phyloP scores from a whole-genome alignment of 2,113 vertebrate genomes.

The Neogobius melanostomus region DNA sequence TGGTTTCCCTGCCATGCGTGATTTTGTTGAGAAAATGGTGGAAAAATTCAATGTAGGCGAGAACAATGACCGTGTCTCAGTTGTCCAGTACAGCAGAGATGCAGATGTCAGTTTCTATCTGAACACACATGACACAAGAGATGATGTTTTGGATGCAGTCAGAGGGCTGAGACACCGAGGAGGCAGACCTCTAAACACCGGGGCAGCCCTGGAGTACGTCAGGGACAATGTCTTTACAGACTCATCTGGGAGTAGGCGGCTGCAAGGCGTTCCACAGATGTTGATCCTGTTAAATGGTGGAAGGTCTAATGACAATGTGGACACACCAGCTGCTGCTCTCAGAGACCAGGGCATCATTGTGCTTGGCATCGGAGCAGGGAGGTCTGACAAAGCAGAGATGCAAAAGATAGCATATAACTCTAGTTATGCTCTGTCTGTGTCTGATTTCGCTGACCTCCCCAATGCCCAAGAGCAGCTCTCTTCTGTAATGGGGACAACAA shows the following conservation, averaged over 20 bases:
- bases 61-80: constrained; percentile 51
- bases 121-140: constrained; percentile 37
- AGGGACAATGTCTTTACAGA: too few relatives aligned
- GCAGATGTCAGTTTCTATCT: constrained; percentile 46
- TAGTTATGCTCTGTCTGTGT: background rate
- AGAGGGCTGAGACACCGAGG: constrained; percentile 51
- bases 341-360: too few relatives aligned
- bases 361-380: too few relatives aligned
- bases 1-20: constrained; percentile 50
- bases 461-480: background rate
- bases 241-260: too few relatives aligned
- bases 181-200: constrained; percentile 45
- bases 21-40: constrained; percentile 52
- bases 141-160: constrained; percentile 20
- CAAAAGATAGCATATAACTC: constrained; percentile 15
- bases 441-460: background rate
- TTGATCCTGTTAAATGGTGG: too few relatives aligned
- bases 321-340: too few relatives aligned
- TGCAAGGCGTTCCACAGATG: too few relatives aligned
- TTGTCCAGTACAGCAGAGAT: constrained; percentile 58
- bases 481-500: background rate
- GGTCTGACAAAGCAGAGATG: too few relatives aligned
- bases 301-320: too few relatives aligned
- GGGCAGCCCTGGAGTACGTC: too few relatives aligned
- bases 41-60: constrained; percentile 38